Base-by-base conservation (phyloP, 2,888 invertebrate genomes). In the Ferrisia virgata region DNA sequence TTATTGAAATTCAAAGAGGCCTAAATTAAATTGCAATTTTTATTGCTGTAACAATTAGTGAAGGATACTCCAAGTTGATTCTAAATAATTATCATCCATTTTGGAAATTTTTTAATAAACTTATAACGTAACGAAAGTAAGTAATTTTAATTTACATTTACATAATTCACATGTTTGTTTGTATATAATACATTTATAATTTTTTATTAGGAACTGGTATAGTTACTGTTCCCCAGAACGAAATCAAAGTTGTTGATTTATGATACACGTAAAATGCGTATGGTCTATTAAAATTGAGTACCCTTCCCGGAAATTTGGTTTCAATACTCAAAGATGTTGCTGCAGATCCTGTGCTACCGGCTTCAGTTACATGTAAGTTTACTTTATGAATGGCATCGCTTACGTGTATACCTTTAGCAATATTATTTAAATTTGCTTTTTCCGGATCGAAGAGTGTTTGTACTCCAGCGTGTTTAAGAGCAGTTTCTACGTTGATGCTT, bases 371-470 rank as follows among this genome's bases (percentile, higher is more conserved):
- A 22, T 89, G 88, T 43, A 91, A 87, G 36, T 88, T 88, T 40
- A 90, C 89, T 86, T 91, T 89, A 86, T 91, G 91, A 25, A 90
- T 86, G 15, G 91, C 88, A 58, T 90, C 89, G 53, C 86, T 86
- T 4, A 87, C 87, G 39, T 79, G 86, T 4, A 86, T 83, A 31
- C 79, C 33, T 36, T 84, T 79, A 18, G 84, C 83, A 28, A 87
- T 86, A 36, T 86, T 86, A 22, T 80, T 87, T 81, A 95, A 91
- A 88, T 95, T 94, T 0, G 94, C 92, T 79, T 89, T 87, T 0
- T 86, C 86, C 0, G 91, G 90, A 85, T 90, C 88, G 87, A 96
- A 95, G 85, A 95, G 89, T 0, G 92, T 90, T 1, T 88, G 87
- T 0, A 94, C 87, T 0, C 94, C 94, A 85, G 95, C 87, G 2